Conservation (phyloP, 2,797 vertebrate species). For the Acanthopagrus latus region DNA sequence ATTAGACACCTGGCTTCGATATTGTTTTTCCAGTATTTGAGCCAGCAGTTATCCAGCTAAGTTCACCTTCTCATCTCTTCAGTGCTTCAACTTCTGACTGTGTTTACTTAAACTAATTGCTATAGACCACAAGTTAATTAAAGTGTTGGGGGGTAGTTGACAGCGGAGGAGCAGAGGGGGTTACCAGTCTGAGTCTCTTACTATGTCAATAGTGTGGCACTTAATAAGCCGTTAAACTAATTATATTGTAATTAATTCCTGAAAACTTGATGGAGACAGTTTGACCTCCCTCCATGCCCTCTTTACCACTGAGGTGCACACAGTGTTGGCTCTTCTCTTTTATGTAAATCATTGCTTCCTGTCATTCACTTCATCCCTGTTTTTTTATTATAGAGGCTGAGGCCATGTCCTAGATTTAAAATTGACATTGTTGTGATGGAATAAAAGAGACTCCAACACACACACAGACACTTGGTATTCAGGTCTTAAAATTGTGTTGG, state of each 20-base stretch:
- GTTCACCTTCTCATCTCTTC: slow-evolving; percentile 29
- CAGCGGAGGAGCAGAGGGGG: slow-evolving; percentile 29
- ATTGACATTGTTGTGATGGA: slow-evolving; percentile 5
- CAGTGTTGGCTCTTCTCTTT: slow-evolving; percentile 4
- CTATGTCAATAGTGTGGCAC: slow-evolving; percentile 47
- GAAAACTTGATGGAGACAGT: slow-evolving; percentile 40
- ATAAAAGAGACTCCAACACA: slow-evolving; percentile 10
- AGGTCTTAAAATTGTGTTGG: neutral
- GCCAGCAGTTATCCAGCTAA: slow-evolving; percentile 7
- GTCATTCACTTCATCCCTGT: slow-evolving; percentile 12
- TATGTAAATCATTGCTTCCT: slow-evolving; percentile 23
- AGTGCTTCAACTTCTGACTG: slow-evolving; percentile 10
- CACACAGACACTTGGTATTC: neutral
- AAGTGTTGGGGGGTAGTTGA: slow-evolving; percentile 51
- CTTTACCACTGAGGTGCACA: slow-evolving; percentile 6
- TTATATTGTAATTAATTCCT: slow-evolving; percentile 64
- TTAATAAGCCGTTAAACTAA: slow-evolving; percentile 54
- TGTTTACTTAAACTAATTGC: slow-evolving; percentile 66
- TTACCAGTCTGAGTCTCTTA: slow-evolving; percentile 27
- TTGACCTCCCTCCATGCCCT: slow-evolving; percentile 23
- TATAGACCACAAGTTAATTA: slow-evolving; percentile 62
- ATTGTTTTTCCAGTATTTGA: slow-evolving; percentile 26
- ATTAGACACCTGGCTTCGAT: slow-evolving; percentile 7
- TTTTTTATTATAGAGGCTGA: neutral
- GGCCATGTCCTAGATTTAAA: slow-evolving; percentile 14